Evolutionary conservation across 2,888 invertebrate species (phyloP), one percentile per base, ranked within the genome.

Genomic region (Auanema sp.): DNA sequence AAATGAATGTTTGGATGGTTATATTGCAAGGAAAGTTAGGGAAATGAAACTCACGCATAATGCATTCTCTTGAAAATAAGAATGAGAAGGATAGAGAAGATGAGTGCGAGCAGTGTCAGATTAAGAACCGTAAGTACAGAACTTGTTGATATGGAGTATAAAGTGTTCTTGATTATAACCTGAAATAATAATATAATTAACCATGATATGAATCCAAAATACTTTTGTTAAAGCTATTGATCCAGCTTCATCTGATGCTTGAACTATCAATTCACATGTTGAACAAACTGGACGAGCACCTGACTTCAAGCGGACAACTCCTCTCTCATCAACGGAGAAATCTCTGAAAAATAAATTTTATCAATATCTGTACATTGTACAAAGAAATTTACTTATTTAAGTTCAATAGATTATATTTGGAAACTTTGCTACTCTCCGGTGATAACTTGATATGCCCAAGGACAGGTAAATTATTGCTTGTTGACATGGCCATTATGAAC

Each of bases 231-330:
- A 54, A 16, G 68, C 69, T 14, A 70, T 59, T 58, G 65, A 60
- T 16, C 69, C 69, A 8, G 66, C 61, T 18, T 70, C 69, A 56
- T 73, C 72, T 42, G 67, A 71, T 0, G 78, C 79, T 5, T 76
- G 61, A 0, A 79, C 76, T 11, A 79, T 67, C 24, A 79, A 58
- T 41, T 79, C 79, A 60, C 78, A 79, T 18, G 51, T 58, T 40
- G 66, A 65, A 41, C 75, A 75, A 12, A 69, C 65, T 1, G 71
- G 70, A 2, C 57, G 54, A 18, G 71, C 67, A 56, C 68, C 69
- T 2, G 71, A 64, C 2, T 66, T 42, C 18, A 72, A 55, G 50
- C 66, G 66, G 1, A 74, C 69, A 4, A 72, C 64, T 23, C 74
- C 74, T 53, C 65, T 62, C 33, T 54, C 53, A 47, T 69, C 68